Evolutionary conservation across 1,140 invertebrate genomes (phyloP), one percentile per base, ranked within the genome.

Genomic region (Nephotettix cincticeps): DNA sequence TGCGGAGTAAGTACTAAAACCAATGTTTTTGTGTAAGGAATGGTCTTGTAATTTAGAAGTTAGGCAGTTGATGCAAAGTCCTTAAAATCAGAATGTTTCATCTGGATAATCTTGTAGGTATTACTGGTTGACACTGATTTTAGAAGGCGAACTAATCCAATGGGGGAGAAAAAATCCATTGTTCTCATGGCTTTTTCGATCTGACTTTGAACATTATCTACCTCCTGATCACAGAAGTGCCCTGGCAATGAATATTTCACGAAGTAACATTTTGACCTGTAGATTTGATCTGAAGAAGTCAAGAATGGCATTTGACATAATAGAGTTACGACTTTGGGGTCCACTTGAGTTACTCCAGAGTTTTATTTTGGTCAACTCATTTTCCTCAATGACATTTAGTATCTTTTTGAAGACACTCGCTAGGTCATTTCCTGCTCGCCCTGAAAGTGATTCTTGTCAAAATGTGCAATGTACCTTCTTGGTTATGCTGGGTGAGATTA

Each of bases 331-430:
- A n/a, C n/a, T n/a, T n/a, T n/a, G n/a, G n/a, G n/a, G n/a, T n/a
- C n/a, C n/a, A n/a, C n/a, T n/a, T n/a, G n/a, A n/a, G n/a, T n/a
- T n/a, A n/a, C n/a, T n/a, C n/a, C n/a, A n/a, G n/a, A n/a, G n/a
- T n/a, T 13, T 11, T 6, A 11, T 21, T 21, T 11, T 11, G 9
- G 11, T 66, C 1, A 66, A 30, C 1, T 66, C 64, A 66, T 66
- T 36, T 32, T 66, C 64, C 1, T 36, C 4, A 32, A 25, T 19
- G 1, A 76, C 72, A 25, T 66, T 28, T 43, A 76, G 71, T 68
- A 76, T 76, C 74, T 75, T 75, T 0, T 63, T 17, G 6, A 75
- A 17, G 1, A 74, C 76, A 77, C 74, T 77, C 0, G 75, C 74
- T 30, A 78, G 71, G 51, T 76, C 68, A 65, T 76, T 77, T 29